Base-by-base conservation (phyloP, 2,888 invertebrate genomes). In the Nudaria mundana region DNA sequence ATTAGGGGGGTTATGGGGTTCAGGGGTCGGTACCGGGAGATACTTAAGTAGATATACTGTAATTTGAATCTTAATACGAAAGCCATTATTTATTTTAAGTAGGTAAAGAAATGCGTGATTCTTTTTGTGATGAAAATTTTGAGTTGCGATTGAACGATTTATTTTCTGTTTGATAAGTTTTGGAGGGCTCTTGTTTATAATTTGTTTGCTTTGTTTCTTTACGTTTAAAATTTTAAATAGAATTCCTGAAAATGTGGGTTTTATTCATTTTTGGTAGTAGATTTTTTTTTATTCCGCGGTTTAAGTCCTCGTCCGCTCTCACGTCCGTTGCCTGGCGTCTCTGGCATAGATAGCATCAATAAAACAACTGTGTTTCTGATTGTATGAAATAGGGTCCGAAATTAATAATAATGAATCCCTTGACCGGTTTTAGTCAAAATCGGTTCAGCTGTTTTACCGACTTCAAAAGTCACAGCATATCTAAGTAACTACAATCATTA, bases 51-150 rank as follows among this genome's bases (percentile, higher is more conserved):
- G 81, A 81, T 81, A 76, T 69, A 74, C 72, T 65, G 74, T 76
- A 77, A 84, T 82, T 83, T 81, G 76, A 81, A 82, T 82, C 76
- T 77, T 83, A 83, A 83, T 79, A 76, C 72, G 65, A 59, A 61
- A 59, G 65, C 74, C 76, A 83, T 84, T 82, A 79, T 81, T 84
- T 82, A 84, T 81, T 81, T 79, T 77, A 71, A 79, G 77, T 68
- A 63, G 67, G 49, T 40, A 66, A 63, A 64, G 70, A 80, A 81
- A 78, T 76, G 73, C 74, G 49, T 54, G 56, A 81, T 75, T 69
- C 60, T 64, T 59, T 68, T 66, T 66, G 62, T 64, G 57, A 66
- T 73, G 71, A 58, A 66, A 70, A 70, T 62, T 63, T 66, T 57
- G 58, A 65, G 70, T 68, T 59, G 56, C 45, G 56, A 67, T 71